A percentile compares a stretch with the other conserved stretches of the same genome.
Conservation (phyloP, 2,888 invertebrate species). For the Pammene fasciana region DNA sequence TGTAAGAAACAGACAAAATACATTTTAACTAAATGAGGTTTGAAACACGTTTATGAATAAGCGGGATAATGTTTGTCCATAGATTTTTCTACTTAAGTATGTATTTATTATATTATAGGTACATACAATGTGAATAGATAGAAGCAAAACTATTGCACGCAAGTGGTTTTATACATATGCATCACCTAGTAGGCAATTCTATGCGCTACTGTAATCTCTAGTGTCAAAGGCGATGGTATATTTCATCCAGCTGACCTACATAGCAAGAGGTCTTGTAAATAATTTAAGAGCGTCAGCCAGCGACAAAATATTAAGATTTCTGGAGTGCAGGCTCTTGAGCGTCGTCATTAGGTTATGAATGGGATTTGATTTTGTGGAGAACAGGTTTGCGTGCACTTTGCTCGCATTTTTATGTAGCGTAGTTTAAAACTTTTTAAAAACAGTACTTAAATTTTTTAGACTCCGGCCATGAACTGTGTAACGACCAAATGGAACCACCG, state of each 20-base stretch:
- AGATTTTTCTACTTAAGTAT: no score
- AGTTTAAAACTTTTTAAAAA: constrained; percentile 1
- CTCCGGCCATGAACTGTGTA: no score
- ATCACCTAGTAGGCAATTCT: neutral
- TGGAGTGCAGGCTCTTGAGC: constrained; percentile 9
- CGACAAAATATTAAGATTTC: constrained; percentile 30
- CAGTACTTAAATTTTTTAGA: no score
- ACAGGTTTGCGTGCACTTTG: constrained; percentile 7
- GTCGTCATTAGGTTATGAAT: constrained; percentile 23
- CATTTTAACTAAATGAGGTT: no score
- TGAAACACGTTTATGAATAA: no score
- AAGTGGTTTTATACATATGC: no score
- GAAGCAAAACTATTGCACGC: no score
- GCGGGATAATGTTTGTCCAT: no score
- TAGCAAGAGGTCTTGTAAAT: constrained; percentile 40
- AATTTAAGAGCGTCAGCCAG: constrained; percentile 19
- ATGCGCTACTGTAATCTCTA: constrained; percentile 20
- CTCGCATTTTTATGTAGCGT: neutral
- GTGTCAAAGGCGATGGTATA: constrained; percentile 41
- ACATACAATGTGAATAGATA: no score
- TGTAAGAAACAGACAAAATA: no score
- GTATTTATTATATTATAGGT: no score
- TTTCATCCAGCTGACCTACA: constrained; percentile 50
- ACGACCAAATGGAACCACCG: no score
- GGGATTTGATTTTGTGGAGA: constrained; percentile 11